Percentiles rank a stretch among this genome's conserved stretches.
These are phyloP conservation scores for Coecobrya sp. DNA, from an alignment of 2,888 invertebrate species.

Conservation along the genomic window DNA sequence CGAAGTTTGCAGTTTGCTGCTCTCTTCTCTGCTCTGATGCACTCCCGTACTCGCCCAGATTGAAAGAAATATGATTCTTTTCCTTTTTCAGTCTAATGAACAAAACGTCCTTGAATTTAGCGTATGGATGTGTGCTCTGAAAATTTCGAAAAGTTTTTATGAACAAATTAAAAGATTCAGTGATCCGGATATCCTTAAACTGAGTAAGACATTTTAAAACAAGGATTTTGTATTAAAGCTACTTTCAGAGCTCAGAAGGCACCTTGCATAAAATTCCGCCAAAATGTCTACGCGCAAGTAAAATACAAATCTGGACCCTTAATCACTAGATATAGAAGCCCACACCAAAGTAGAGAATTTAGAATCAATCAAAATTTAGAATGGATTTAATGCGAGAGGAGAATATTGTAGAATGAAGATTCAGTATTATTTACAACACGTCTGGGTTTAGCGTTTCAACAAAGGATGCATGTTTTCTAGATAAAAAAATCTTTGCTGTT, in stretches of 20 bases:
- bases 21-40: constrained; percentile 25
- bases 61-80: not conserved
- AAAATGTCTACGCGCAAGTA: no score
- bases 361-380: no score
- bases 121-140: not conserved
- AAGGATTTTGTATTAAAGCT: no score
- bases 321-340: no score
- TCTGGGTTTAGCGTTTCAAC: no score
- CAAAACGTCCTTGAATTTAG: constrained; percentile 64
- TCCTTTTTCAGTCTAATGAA: constrained; percentile 70
- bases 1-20: not conserved
- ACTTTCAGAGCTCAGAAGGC: no score
- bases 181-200: constrained; percentile 70
- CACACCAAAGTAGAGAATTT: no score
- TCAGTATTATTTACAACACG: no score
- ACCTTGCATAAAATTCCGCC: not conserved
- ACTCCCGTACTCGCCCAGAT: not conserved
- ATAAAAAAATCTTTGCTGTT: constrained; percentile 1
- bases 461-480: not conserved
- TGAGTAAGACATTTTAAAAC: no score
- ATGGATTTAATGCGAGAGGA: no score
- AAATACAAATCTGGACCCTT: no score
- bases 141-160: constrained; percentile 25
- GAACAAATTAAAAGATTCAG: constrained; percentile 66
- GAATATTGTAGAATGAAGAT: no score